Evolutionary conservation across 2,888 invertebrate genomes (phyloP), one percentile per base, ranked within the genome.

Genomic region (Nowickia ferox): DNA sequence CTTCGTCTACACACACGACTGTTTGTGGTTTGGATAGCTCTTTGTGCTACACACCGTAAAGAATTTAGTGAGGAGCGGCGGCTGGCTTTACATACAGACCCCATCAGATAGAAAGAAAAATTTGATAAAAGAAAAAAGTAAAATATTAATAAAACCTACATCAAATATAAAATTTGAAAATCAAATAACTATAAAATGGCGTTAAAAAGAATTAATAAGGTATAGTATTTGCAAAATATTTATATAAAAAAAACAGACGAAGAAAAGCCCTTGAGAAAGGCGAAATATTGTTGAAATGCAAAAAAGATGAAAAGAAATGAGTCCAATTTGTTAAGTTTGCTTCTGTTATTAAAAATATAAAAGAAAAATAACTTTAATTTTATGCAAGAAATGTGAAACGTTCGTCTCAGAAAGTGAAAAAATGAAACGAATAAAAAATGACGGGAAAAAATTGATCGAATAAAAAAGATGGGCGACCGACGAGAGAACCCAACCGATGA

Each of bases 121-220:
- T 63, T 65, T 51, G 66, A 83, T 59, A 72, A 71, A 82, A 82
- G 57, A 66, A 76, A 69, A 51, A 46, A 72, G 63, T 44, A 71
- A 72, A 78, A 87, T 87, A 89, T 87, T 63, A 75, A 30, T 10
- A 19, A 46, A 75, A 48, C 66, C 30, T 30, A 77, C 65, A 72
- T 38, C 59, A 81, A 81, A 69, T 40, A 90, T 89, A 89, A 88
- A 90, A 83, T 80, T 83, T 83, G 84, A 82, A 90, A 72, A 91
- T 91, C 90, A 91, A 91, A 91, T 90, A 90, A 90, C 65, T 89
- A 91, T 90, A 92, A 95, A 96, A 97, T 97, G 97, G 97, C 97
- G 96, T 96, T 97, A 96, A 97, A 97, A 96, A 96, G 97, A 96
- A 97, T 97, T 96, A 97, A 97, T 96, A 97, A 97, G 97, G 92